Evolutionary conservation across 2,888 invertebrate species (phyloP).

Genomic region (Lasioglossum zephyrum): DNA sequence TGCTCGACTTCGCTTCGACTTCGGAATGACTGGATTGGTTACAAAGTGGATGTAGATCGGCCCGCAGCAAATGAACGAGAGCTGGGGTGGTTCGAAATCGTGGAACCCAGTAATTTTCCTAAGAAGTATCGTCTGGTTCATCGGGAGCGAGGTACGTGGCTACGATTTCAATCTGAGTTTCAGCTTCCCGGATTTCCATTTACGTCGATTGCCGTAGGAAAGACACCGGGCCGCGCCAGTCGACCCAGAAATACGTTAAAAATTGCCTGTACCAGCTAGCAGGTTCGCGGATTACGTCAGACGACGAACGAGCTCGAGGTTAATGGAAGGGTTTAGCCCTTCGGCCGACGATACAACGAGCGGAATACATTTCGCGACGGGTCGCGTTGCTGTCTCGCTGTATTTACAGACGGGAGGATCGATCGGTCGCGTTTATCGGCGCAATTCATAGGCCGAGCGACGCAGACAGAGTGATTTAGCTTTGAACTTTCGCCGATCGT

Average conservation of each 20-base stretch:
- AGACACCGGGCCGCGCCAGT: not conserved
- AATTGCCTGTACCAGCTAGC: conserved; percentile 33
- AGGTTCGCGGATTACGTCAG: conserved; percentile 20
- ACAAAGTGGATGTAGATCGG: not conserved
- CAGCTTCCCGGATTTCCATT: conserved; percentile 35
- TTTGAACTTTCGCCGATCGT: conserved; percentile 4
- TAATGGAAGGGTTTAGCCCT: conserved; percentile 43
- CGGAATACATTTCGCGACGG: conserved; percentile 24
- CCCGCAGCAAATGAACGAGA: conserved; percentile 9
- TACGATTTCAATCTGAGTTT: conserved; percentile 42
- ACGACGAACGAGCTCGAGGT: conserved; percentile 34
- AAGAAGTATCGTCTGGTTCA: conserved; percentile 33
- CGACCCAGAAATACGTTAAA: conserved; percentile 53
- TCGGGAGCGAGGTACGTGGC: not conserved
- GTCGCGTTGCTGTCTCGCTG: conserved; percentile 6
- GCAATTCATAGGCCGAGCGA: conserved; percentile 22
- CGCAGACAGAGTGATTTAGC: conserved; percentile 3
- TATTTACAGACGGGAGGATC: conserved; percentile 29
- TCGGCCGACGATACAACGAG: conserved; percentile 22
- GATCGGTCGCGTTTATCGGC: conserved; percentile 22
- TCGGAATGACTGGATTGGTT: not conserved
- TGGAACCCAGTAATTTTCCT: conserved; percentile 46
- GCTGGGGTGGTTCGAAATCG: conserved; percentile 10
- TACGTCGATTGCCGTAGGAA: conserved; percentile 35
- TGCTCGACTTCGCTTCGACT: not conserved